phyloP scores from a whole-genome alignment of 2,113 vertebrate species.

The Agapornis roseicollis region DNA sequence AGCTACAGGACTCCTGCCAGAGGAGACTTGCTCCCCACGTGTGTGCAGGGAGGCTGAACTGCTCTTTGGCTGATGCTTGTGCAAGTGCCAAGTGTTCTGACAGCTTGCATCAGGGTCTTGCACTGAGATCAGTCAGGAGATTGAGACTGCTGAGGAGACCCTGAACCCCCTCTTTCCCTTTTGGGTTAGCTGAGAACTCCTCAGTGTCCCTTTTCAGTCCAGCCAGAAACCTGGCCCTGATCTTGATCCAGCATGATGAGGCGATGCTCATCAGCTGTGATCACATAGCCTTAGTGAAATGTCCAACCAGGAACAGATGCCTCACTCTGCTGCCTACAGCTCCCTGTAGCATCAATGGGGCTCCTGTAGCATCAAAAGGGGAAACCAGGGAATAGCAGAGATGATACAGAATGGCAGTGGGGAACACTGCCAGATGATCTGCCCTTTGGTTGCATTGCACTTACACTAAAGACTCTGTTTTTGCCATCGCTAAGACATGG shows the following conservation, averaged over 20 bases:
- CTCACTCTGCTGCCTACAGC: background rate
- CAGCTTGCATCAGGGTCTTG: background rate
- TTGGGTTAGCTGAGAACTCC: background rate
- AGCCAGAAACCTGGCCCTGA: background rate
- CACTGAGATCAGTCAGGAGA: background rate
- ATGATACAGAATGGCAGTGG: background rate
- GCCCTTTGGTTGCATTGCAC: background rate
- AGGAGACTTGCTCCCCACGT: background rate
- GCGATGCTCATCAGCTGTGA: background rate
- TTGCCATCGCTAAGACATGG: background rate
- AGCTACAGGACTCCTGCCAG: background rate
- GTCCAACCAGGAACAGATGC: background rate
- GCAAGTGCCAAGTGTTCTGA: background rate
- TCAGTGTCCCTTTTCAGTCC: background rate
- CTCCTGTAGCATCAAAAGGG: background rate
- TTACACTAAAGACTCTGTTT: background rate
- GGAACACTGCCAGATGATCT: background rate
- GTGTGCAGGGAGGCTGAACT: rapidly evolving
- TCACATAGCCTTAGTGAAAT: background rate
- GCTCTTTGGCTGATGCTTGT: background rate
- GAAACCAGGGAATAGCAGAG: background rate
- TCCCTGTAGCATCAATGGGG: rapidly evolving
- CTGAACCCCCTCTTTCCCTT: background rate
- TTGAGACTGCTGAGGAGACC: background rate
- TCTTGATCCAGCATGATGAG: background rate